phyloP scores from a whole-genome alignment of 2,888 invertebrate species.

The Erebia epiphron region DNA sequence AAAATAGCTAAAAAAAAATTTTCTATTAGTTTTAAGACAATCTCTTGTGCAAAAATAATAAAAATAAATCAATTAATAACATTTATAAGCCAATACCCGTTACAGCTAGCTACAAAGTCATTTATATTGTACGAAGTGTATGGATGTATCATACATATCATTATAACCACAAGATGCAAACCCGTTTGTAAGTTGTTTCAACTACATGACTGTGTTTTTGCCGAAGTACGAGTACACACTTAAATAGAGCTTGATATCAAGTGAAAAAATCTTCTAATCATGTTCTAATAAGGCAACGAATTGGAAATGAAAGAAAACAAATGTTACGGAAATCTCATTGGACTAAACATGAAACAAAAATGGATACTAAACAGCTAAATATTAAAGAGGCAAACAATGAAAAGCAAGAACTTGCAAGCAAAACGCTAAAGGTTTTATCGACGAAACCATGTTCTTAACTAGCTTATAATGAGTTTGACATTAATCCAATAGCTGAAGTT shows the following conservation, averaged over 20 bases:
- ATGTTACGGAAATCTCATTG: neutral
- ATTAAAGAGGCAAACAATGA: neutral
- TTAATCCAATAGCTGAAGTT: neutral
- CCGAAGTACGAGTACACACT: constrained; percentile 19
- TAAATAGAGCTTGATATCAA: constrained; percentile 24
- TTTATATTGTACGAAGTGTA: constrained; percentile 21
- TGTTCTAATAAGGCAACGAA: neutral
- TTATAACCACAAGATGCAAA: constrained; percentile 12
- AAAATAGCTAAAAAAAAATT: neutral
- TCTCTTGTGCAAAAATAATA: too few relatives aligned
- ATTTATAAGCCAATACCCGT: constrained; percentile 5
- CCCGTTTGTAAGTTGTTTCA: constrained; percentile 15
- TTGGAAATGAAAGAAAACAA: neutral
- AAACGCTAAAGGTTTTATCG: neutral
- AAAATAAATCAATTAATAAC: too few relatives aligned
- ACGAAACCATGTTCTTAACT: neutral
- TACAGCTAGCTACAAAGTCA: constrained; percentile 16
- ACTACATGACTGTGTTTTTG: constrained; percentile 29
- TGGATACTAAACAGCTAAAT: neutral
- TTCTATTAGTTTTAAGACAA: too few relatives aligned
- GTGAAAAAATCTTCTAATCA: constrained; percentile 28
- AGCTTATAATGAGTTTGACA: neutral
- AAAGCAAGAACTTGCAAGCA: neutral
- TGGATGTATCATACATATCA: neutral
- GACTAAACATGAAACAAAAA: neutral